Evolutionary conservation across 2,888 invertebrate species (phyloP), one percentile per base, ranked within the genome.

Genomic region (Lycaena phlaeas): DNA sequence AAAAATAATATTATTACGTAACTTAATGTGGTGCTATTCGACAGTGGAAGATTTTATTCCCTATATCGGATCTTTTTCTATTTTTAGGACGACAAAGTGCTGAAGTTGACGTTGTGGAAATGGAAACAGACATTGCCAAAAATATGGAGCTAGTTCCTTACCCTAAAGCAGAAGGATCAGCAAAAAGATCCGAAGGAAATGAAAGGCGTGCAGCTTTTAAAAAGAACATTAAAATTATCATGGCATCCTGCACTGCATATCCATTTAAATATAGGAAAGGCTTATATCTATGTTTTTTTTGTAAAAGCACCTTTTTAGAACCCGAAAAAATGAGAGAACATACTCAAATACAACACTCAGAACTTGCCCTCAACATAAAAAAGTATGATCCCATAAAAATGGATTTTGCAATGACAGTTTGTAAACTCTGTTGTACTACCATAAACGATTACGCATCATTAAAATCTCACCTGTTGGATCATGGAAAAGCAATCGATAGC

Each of bases 191-290:
- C 22, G 52, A 56, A 39, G 68, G 56, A 11, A 68, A 59, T 51
- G 68, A 69, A 52, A 69, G 67, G 48, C 63, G 81, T 12, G 69
- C 68, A 11, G 58, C 61, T 17, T 82, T 76, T 64, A 66, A 79
- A 53, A 74, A 64, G 56, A 82, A 84, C 48, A 70, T 82, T 27
- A 53, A 66, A 4, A 58, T 63, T 31, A 72, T 82, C 42, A 57
- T 82, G 52, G 67, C 74, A 27, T 60, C 68, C 0, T 70, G 68
- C 43, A 81, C 82, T 0, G 82, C 82, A 0, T 82, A 72, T 52
- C 82, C 82, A 5, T 84, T 84, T 49, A 82, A 79, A 49, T 84
- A 82, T 46, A 68, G 77, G 26, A 76, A 75, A 52, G 82, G 82
- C 3, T 67, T 70, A 0, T 84, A 81, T 40, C 51, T 77, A 7